Percentiles rank a stretch among this genome's conserved stretches.
Evolutionary conservation across 2,113 vertebrate genomes (phyloP).

Genomic region (Ancistrus triradiatus): DNA sequence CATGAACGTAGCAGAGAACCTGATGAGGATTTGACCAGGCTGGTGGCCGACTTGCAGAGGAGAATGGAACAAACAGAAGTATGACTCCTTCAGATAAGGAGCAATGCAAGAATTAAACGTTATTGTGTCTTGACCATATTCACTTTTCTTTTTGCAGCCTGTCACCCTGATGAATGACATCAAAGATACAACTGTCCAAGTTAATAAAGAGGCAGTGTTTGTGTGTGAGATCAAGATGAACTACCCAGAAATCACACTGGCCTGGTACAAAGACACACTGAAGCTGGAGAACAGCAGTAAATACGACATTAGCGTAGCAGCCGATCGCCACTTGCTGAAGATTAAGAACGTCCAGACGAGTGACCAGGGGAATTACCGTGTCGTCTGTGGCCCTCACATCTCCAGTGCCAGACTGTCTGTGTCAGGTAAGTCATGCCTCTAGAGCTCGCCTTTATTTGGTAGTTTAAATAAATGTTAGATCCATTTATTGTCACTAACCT

Average conservation of each 20-base stretch:
- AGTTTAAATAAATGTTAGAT: too few species aligned
- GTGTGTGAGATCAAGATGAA: conserved; percentile 91
- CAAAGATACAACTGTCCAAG: conserved; percentile 75
- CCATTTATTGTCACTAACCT: too few species aligned
- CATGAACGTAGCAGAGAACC: conserved; percentile 74
- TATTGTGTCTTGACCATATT: neutral
- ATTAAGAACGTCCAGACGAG: conserved; percentile 79
- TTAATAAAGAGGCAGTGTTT: conserved; percentile 81
- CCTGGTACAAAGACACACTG: conserved; percentile 95
- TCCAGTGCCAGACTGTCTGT: conserved; percentile 88
- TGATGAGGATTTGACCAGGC: conserved; percentile 82
- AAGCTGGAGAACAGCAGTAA: conserved; percentile 83
- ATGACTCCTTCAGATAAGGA: conserved; percentile 36
- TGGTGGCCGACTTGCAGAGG: conserved; percentile 84
- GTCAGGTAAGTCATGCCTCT: conserved; percentile 84
- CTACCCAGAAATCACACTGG: conserved; percentile 92
- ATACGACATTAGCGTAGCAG: conserved; percentile 81
- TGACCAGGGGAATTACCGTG: conserved; percentile 89
- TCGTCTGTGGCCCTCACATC: conserved; percentile 94
- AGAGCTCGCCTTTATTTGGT: too few species aligned
- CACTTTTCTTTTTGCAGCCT: conserved; percentile 69
- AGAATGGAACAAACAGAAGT: conserved; percentile 82
- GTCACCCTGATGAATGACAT: conserved; percentile 86
- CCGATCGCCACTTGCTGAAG: conserved; percentile 78
- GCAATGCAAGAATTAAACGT: neutral